Evolutionary conservation across 2,113 vertebrate genomes (phyloP).

Genomic region (Pelecanoides urinatrix): DNA sequence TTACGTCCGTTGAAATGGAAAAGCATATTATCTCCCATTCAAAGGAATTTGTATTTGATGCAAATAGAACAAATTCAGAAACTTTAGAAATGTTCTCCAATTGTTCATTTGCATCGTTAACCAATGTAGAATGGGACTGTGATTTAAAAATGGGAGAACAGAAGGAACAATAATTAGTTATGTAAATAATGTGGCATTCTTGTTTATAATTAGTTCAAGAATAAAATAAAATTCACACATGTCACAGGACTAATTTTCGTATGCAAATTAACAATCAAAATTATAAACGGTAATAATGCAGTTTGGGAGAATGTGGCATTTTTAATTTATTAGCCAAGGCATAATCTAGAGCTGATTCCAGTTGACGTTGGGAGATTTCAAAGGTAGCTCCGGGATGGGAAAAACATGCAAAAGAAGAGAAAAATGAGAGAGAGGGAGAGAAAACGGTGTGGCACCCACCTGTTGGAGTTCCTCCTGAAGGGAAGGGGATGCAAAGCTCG

Average conservation of each 20-base stretch:
- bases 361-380: conserved; percentile 76
- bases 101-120: conserved; percentile 79
- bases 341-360: conserved; percentile 78
- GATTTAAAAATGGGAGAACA: conserved; percentile 84
- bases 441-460: not conserved
- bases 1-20: conserved; percentile 83
- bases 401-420: not conserved
- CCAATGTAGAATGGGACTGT: conserved; percentile 67
- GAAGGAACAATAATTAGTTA: conserved; percentile 99
- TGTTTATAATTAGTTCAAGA: conserved; percentile 99
- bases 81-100: conserved; percentile 79
- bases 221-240: conserved; percentile 88
- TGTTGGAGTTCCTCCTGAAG: not conserved
- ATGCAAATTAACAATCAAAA: conserved; percentile 99
- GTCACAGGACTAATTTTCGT: conserved; percentile 97
- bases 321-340: conserved; percentile 87
- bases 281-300: conserved; percentile 98
- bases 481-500: not conserved
- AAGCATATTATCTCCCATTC: conserved; percentile 77
- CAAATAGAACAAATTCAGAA: conserved; percentile 80
- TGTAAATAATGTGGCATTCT: conserved; percentile 99
- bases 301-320: conserved; percentile 88
- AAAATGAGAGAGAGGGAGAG: not conserved
- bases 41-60: conserved; percentile 81
- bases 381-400: conserved; percentile 51